phyloP scores from a whole-genome alignment of 2,888 invertebrate species.

The Gandaritis pyraliata region DNA sequence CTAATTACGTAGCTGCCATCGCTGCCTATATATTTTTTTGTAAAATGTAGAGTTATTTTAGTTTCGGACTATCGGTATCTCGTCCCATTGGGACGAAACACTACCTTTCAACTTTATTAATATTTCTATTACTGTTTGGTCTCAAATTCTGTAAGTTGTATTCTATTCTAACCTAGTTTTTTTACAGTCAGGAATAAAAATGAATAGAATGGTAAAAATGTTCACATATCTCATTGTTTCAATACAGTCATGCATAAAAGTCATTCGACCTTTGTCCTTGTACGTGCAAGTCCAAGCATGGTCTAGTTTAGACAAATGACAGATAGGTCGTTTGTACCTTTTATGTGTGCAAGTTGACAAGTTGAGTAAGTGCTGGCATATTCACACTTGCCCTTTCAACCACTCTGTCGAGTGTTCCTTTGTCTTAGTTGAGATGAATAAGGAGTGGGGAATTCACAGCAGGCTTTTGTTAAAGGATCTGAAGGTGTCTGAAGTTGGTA shows the following conservation, averaged over 20 bases:
- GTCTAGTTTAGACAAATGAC: slow-evolving; percentile 9
- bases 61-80: too few species aligned
- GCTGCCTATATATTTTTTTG: too few species aligned
- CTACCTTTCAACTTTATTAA: too few species aligned
- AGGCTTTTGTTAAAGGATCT: slow-evolving; percentile 26
- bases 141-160: too few species aligned
- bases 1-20: too few species aligned
- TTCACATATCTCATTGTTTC: not conserved
- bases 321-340: not conserved
- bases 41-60: too few species aligned
- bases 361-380: slow-evolving; percentile 21
- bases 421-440: slow-evolving; percentile 34
- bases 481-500: slow-evolving; percentile 23
- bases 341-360: slow-evolving; percentile 22
- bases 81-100: too few species aligned
- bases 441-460: slow-evolving; percentile 33
- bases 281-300: not conserved
- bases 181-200: too few species aligned
- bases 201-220: too few species aligned
- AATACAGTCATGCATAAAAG: slow-evolving; percentile 4
- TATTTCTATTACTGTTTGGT: too few species aligned
- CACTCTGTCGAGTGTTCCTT: slow-evolving; percentile 28
- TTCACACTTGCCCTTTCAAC: slow-evolving; percentile 37
- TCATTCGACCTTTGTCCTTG: slow-evolving; percentile 1
- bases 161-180: too few species aligned